These are phyloP conservation scores for Grantiella picta DNA, from an alignment of 2,113 vertebrate genomes.

Conservation along the genomic window DNA sequence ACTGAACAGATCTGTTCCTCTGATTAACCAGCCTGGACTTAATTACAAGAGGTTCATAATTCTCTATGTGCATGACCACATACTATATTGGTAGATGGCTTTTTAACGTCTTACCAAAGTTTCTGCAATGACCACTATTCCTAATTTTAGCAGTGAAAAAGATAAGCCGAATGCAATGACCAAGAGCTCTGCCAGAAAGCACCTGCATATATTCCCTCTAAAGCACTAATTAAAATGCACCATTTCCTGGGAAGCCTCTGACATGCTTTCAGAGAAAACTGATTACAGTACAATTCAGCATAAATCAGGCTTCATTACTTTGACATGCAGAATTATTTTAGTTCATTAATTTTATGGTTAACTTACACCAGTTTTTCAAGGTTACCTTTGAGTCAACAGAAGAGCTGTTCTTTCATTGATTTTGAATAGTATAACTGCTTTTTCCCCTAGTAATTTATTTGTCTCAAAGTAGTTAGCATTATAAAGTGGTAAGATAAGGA, in stretches of 20 bases:
- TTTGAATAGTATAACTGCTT: neutral
- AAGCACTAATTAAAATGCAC: conserved; percentile 13
- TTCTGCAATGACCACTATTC: neutral
- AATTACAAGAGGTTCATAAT: neutral
- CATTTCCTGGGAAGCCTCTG: neutral
- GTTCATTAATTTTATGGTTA: neutral
- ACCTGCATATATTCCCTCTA: neutral
- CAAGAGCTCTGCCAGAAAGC: neutral
- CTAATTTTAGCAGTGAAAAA: neutral
- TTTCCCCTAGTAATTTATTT: neutral
- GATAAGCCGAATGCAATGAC: conserved; percentile 6
- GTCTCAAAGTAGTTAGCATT: neutral
- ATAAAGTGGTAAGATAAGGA: neutral
- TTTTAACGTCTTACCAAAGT: neutral
- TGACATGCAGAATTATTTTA: neutral
- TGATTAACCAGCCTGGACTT: neutral
- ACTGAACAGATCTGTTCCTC: neutral
- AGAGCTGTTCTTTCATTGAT: neutral
- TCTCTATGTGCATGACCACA: neutral
- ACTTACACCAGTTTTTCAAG: neutral
- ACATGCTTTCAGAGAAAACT: conserved; percentile 17
- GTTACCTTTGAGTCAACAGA: neutral
- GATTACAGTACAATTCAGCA: neutral
- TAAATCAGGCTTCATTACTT: neutral
- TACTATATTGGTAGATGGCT: no score